phyloP scores from a whole-genome alignment of 1,140 invertebrate species.

The Asbolus verrucosus region DNA sequence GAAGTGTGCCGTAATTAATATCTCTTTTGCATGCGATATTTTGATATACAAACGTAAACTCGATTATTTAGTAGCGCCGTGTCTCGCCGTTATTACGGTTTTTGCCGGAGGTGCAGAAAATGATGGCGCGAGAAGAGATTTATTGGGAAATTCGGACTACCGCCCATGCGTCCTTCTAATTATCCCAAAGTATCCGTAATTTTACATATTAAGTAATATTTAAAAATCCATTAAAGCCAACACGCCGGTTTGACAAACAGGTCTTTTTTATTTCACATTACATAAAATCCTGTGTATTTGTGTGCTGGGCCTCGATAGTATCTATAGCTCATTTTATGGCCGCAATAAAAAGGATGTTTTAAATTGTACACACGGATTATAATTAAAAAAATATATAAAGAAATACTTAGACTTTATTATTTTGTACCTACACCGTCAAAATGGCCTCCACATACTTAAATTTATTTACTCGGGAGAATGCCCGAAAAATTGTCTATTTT shows the following conservation, averaged over 20 bases:
- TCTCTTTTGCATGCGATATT: conserved; percentile 38
- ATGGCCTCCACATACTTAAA: conserved; percentile 4
- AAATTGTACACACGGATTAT: conserved; percentile 36
- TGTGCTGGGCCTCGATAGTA: conserved; percentile 6
- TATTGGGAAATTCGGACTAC: conserved; percentile 13
- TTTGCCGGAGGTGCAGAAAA: background rate
- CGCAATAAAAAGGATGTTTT: conserved; percentile 27
- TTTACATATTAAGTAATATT: conserved; percentile 32
- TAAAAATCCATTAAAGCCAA: conserved; percentile 36
- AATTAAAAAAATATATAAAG: conserved; percentile 32
- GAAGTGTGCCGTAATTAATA: conserved; percentile 33
- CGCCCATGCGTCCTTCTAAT: conserved; percentile 11
- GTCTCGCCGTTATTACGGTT: background rate
- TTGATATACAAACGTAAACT: conserved; percentile 38
- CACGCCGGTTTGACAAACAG: conserved; percentile 27
- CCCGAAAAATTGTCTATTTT: conserved; percentile 32
- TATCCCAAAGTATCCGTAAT: conserved; percentile 8
- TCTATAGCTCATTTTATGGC: conserved; percentile 22
- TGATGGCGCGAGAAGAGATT: background rate
- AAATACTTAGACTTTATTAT: conserved; percentile 23
- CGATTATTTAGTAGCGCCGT: conserved; percentile 20
- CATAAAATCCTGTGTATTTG: conserved; percentile 19
- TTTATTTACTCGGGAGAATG: background rate
- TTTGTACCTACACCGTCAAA: conserved; percentile 5
- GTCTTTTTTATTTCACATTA: conserved; percentile 30